Evolutionary conservation across 2,888 invertebrate species (phyloP).

Genomic region (Drosophila kambysellisi): DNA sequence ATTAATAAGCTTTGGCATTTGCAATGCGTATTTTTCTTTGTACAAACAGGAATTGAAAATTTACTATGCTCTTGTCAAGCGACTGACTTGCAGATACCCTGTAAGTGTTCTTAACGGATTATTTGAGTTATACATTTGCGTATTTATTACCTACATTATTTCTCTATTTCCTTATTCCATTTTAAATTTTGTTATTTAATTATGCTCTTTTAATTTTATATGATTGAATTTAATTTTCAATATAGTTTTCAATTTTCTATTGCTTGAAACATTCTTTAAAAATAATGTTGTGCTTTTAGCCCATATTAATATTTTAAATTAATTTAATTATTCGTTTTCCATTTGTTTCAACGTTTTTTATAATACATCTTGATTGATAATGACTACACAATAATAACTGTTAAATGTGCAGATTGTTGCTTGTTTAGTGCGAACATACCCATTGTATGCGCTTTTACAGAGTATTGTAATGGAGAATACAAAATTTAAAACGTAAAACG

Average conservation of each 20-base stretch:
- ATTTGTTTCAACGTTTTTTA: no score
- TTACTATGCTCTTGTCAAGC: no score
- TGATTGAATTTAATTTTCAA: background rate
- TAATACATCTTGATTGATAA: no score
- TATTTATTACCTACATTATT: background rate
- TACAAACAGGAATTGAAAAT: conserved; percentile 50
- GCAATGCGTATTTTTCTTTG: conserved; percentile 70
- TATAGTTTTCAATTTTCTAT: no score
- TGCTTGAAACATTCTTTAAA: no score
- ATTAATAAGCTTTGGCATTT: conserved; percentile 78
- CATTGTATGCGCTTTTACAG: background rate
- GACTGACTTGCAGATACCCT: conserved; percentile 9
- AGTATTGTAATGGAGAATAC: conserved; percentile 35
- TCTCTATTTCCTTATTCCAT: no score
- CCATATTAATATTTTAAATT: no score
- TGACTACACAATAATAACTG: no score
- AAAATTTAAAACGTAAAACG: conserved; percentile 43
- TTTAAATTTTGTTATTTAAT: background rate
- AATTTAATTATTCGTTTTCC: no score
- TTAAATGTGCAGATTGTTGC: background rate
- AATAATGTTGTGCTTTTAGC: no score
- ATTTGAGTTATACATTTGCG: background rate
- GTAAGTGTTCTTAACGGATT: background rate
- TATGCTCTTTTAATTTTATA: background rate
- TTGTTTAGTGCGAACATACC: background rate